Conservation (phyloP, 1,140 invertebrate species). For the Eurosta solidaginis region DNA sequence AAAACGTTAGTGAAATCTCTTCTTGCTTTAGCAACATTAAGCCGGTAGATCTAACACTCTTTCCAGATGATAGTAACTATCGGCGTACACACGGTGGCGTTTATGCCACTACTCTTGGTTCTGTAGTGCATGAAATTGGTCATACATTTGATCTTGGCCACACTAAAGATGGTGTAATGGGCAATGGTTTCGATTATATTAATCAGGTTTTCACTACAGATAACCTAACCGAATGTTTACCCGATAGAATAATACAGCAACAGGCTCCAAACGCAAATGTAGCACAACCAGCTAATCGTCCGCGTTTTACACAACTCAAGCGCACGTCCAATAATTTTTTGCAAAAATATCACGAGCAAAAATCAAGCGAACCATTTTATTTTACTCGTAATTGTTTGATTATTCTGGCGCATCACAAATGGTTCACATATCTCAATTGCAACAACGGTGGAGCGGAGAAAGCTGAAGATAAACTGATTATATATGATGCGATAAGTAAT, state of each 20-base stretch:
- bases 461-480: not conserved
- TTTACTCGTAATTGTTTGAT: conserved; percentile 52
- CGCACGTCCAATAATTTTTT: conserved; percentile 61
- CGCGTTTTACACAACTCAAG: conserved; percentile 63
- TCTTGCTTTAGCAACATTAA: conserved; percentile 63
- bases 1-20: conserved; percentile 70
- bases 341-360: conserved; percentile 61
- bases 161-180: conserved; percentile 90
- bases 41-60: conserved; percentile 69
- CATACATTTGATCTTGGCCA: conserved; percentile 95
- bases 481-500: not conserved
- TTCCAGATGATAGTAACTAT: conserved; percentile 90
- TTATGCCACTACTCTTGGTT: conserved; percentile 88
- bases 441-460: not conserved
- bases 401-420: conserved; percentile 52
- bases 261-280: conserved; percentile 42
- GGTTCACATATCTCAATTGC: conserved; percentile 31
- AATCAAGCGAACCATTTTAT: conserved; percentile 52
- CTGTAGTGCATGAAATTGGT: conserved; percentile 92
- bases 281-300: conserved; percentile 51
- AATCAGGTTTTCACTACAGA: conserved; percentile 73
- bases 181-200: conserved; percentile 88
- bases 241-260: conserved; percentile 61
- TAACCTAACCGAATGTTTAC: conserved; percentile 62
- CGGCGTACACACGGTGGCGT: conserved; percentile 84